Evolutionary conservation across 2,113 vertebrate genomes (phyloP).

Genomic region (Xenopus borealis): DNA sequence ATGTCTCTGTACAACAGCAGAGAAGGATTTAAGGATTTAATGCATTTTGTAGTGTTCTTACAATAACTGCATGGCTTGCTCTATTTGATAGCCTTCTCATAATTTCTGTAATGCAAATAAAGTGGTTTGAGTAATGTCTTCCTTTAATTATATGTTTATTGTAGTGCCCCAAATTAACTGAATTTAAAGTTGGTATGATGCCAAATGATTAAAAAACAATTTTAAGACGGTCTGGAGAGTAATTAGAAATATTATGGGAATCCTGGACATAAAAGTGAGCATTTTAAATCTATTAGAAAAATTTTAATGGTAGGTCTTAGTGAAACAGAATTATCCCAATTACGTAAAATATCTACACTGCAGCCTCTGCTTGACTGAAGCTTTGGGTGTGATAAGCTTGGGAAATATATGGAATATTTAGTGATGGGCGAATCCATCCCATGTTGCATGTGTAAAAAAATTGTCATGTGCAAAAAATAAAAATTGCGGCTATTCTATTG

Average conservation of each 20-base stretch:
- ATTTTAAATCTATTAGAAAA: constrained; percentile 60
- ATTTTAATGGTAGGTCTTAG: constrained; percentile 41
- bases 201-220: constrained; percentile 63
- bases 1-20: no score
- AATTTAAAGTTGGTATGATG: constrained; percentile 59
- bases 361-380: no score
- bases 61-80: neutral
- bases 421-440: no score
- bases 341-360: neutral
- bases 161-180: constrained; percentile 54
- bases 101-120: constrained; percentile 50
- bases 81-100: constrained; percentile 15
- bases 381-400: no score
- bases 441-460: no score
- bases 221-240: constrained; percentile 61
- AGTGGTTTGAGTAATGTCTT: constrained; percentile 52
- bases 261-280: constrained; percentile 59
- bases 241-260: constrained; percentile 58
- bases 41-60: constrained; percentile 1
- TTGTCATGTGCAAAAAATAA: no score
- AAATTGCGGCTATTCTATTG: no score
- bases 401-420: no score
- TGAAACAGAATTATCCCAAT: constrained; percentile 16
- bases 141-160: constrained; percentile 63
- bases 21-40: no score